Conservation (phyloP, 2,888 invertebrate genomes). For the Acanthococcus lagerstroemiae region DNA sequence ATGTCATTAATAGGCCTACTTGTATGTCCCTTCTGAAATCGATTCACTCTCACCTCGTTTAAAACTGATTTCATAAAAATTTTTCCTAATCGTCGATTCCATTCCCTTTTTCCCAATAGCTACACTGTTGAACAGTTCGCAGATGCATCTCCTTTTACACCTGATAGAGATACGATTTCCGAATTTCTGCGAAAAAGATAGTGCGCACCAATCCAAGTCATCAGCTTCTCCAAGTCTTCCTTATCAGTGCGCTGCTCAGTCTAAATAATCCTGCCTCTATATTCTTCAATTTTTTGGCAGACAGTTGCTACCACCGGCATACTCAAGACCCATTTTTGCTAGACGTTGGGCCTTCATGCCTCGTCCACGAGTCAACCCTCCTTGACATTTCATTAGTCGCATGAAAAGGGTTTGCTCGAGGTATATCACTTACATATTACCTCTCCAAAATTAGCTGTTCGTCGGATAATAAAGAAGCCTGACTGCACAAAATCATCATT, state of each 20-base stretch:
- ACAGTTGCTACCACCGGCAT: not conserved
- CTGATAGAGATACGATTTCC: too few relatives aligned
- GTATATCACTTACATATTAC: too few relatives aligned
- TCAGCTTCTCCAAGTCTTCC: constrained; percentile 34
- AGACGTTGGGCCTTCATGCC: constrained; percentile 10
- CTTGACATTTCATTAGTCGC: constrained; percentile 2
- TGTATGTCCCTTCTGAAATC: too few relatives aligned
- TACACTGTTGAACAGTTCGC: not conserved
- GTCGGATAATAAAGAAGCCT: constrained; percentile 7
- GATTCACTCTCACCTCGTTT: not conserved
- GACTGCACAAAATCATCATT: constrained; percentile 34
- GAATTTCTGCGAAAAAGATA: constrained; percentile 35
- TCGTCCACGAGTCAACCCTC: constrained; percentile 34
- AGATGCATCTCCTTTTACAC: not conserved
- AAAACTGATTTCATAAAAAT: not conserved
- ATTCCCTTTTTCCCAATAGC: not conserved
- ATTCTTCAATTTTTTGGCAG: not conserved
- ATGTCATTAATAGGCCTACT: too few relatives aligned
- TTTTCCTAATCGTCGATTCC: not conserved
- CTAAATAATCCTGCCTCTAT: not conserved
- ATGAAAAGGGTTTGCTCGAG: too few relatives aligned
- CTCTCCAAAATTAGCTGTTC: constrained; percentile 26
- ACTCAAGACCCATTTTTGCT: not conserved
- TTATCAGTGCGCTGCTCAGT: constrained; percentile 37
- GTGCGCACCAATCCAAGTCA: constrained; percentile 36